Evolutionary conservation across 37 sponge, comb jelly and placozoan genomes (phyloP), one percentile per base, ranked within the genome.

Genomic region (Bolinopsis microptera): DNA sequence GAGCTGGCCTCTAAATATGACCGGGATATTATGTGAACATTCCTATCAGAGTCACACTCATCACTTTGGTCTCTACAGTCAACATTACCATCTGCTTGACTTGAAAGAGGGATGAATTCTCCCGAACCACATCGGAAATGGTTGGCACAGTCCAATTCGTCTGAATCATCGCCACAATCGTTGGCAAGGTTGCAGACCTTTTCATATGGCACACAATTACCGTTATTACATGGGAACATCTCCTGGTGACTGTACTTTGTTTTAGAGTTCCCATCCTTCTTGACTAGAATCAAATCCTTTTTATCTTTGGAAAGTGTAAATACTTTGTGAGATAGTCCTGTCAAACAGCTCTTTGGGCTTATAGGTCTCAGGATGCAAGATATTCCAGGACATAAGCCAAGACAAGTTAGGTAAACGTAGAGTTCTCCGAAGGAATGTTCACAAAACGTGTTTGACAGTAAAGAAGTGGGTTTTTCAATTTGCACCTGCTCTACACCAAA

Each of bases 221-320:
- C 75, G 18, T 72, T 72, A 24, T n/a, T 30, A n/a, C 75, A 72
- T 8, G 75, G 75, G 26, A 72, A 72, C 75, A 72, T 30, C 26
- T 72, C 31, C 5, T 28, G n/a, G 18, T 72, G 75, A 21, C 22
- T 5, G 26, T 23, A 72, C 75, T 28, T 28, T 72, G 75, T 72
- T 21, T n/a, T 3, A 24, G 31, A 3, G 75, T 72, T 28, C 3
- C 75, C 31, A 28, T 21, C 31, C 31, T n/a, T n/a, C 18, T n/a
- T 72, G 3, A 72, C 75, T 21, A 72, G 31, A 28, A 28, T 72
- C 75, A 72, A 28, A 72, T n/a, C 3, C 5, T 5, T 28, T n/a
- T 72, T 72, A 28, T 72, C 75, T 28, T 72, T 72, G 5, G 75
- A 72, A 28, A 72, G 75, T 3, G 75, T 72, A n/a, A 23, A 72